Conservation (phyloP, 1,140 invertebrate genomes). For the Hylyphantes graminicola region DNA sequence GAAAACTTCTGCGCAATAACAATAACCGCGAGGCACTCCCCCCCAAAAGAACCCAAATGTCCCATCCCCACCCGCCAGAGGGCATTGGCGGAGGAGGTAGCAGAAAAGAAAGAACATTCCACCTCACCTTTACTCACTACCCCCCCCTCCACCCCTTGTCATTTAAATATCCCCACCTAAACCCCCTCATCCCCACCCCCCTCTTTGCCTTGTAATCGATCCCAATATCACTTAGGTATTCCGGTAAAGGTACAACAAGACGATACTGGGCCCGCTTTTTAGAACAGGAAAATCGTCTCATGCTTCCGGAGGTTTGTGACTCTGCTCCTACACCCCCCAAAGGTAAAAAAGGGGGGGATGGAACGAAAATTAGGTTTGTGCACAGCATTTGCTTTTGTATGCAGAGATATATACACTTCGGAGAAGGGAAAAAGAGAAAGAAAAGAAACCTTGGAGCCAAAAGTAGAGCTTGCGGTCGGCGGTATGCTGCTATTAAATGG, state of each 20-base stretch:
- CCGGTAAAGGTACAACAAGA: conserved; percentile 3
- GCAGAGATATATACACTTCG: not conserved
- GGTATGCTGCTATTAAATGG: conserved; percentile 23
- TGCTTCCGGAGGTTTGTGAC: too few relatives aligned
- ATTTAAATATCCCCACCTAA: conserved; percentile 34
- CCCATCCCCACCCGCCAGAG: not conserved
- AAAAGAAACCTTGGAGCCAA: not conserved
- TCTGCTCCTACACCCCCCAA: not conserved
- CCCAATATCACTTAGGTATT: conserved; percentile 46
- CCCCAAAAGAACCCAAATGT: too few relatives aligned
- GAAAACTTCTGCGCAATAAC: too few relatives aligned
- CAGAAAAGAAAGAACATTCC: conserved; percentile 29
- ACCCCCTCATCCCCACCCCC: not conserved
- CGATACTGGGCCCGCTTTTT: too few relatives aligned
- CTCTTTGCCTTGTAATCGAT: conserved; percentile 21
- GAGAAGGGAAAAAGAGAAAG: not conserved
- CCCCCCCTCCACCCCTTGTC: conserved; percentile 1
- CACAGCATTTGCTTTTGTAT: too few relatives aligned
- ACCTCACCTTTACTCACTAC: conserved; percentile 1
- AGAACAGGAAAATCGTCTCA: too few relatives aligned
- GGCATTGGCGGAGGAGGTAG: not conserved
- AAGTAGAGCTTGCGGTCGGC: not conserved
- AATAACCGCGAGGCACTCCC: too few relatives aligned
- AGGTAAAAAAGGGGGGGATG: not conserved
- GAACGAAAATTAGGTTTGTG: conserved; percentile 37